Evolutionary conservation across 2,797 vertebrate species (phyloP), one percentile per base, ranked within the genome.

Genomic region (Pteronotus mesoamericanus): DNA sequence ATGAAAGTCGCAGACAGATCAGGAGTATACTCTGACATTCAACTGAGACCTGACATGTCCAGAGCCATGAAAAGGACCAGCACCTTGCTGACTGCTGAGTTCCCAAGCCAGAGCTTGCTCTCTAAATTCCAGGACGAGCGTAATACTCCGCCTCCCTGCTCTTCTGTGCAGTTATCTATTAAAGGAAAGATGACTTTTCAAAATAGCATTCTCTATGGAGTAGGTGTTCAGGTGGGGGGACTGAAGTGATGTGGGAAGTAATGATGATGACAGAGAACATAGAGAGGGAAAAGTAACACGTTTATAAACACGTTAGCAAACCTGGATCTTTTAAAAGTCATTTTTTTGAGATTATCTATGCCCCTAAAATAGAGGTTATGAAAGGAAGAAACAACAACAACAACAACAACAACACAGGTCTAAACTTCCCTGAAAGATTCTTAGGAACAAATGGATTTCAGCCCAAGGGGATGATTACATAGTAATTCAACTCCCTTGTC

Each of bases 161-260:
- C 64, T 39, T 96, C 91, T 39, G 84, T 29, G 46, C 66, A 57
- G 89, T 64, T 44, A 44, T 92, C 95, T 96, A 90, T 92, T 89
- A 96, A 90, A 94, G 75, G 94, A 96, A 98, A 93, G 93, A 94
- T 86, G 96, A 86, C 87, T 98, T 97, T 96, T 96, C 24, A 59
- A 91, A 93, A 37, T 37, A 92, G 34, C 72, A 18, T 83, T 90
- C 72, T 64, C 80, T 66, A 59, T 91, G 95, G 86, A 37, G 95
- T 94, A 95, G 96, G 97, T 95, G 96, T 94, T 79, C 89, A 93
- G 92, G 92, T 92, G 46, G 87, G 77, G 94, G 87, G 75, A 51
- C 34, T n/a, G 71, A 66, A 91, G 68, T 42, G 66, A 82, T 59
- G 57, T 69, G 29, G 77, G 34, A 94, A 57, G 57, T 26, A 46